Evolutionary conservation across 2,113 vertebrate species (phyloP), one percentile per base, ranked within the genome.

Genomic region (Micronycteris hirsuta): DNA sequence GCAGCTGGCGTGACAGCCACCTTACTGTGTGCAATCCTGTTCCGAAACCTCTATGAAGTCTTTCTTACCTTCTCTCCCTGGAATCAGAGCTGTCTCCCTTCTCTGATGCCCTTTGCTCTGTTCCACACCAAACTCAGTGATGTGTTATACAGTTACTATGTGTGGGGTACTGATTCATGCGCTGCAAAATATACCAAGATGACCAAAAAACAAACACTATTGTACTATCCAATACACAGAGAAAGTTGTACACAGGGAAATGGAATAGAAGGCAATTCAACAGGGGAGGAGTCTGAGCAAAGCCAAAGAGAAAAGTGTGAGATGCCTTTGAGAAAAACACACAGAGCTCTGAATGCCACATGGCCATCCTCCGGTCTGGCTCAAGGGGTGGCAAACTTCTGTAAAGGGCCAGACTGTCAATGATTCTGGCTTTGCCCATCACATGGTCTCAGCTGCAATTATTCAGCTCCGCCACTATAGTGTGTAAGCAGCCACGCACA

Each of bases 381-480:
- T 82, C 10, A 47, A 19, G 4, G 26, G n/a, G 19, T 0, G 2
- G 58, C 26, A 41, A 28, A 61, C n/a, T 56, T 94, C 76, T 2
- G 9, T 16, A 49, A 65, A 78, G 84, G 22, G 36, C 6, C 26
- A 78, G 43, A 17, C 0, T 73, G 33, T 10, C 49, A 77, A n/a
- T 22, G 22, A 31, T 4, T 85, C 82, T 73, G 77, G 45, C 47
- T 90, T 43, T 95, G 52, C 45, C 17, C 14, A 43, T 11, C 47
- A 54, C 1, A 9, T 0, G 2, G 9, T n/a, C 41, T 82, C 36
- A 45, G n/a, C 43, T 9, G 31, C 38, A 5, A 33, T 63, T 5
- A 61, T 31, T 63, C 61, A 63, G 11, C 8, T 24, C n/a, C 17
- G 80, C 43, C 56, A 19, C 26, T 22, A 16, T 1, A 12, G 5